Conservation (phyloP, 2,797 vertebrate species). For the Amblyopsis hoosieri region DNA sequence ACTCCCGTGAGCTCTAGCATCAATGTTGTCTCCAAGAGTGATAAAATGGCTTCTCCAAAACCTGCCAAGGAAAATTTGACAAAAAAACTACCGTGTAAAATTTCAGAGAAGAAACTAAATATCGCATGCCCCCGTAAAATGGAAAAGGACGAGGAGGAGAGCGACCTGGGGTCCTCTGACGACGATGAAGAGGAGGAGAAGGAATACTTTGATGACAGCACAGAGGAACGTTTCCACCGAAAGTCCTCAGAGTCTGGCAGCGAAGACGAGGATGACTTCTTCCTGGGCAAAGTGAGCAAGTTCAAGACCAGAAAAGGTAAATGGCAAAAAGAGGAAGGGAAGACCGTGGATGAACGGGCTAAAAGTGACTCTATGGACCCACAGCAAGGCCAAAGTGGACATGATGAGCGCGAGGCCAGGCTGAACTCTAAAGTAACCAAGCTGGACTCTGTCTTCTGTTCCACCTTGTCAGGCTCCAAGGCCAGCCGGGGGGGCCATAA, state of each 20-base stretch:
- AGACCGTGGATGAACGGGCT: slow-evolving; percentile 24
- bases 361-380: slow-evolving; percentile 18
- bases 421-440: slow-evolving; percentile 56
- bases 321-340: slow-evolving; percentile 30
- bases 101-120: slow-evolving; percentile 2
- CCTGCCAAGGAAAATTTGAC: slow-evolving; percentile 13
- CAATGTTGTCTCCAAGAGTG: background rate
- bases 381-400: slow-evolving; percentile 31
- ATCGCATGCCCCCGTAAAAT: slow-evolving; percentile 20
- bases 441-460: slow-evolving; percentile 85
- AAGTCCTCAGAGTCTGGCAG: slow-evolving; percentile 88
- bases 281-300: slow-evolving; percentile 89
- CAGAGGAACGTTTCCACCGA: slow-evolving; percentile 93
- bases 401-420: slow-evolving; percentile 56
- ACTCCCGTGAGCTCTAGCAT: background rate
- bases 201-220: slow-evolving; percentile 96
- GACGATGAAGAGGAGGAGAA: slow-evolving; percentile 76
- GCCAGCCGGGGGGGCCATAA: slow-evolving; percentile 26
- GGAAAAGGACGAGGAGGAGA: slow-evolving; percentile 40
- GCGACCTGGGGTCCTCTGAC: slow-evolving; percentile 72
- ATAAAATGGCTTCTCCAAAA: slow-evolving; percentile 11
- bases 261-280: slow-evolving; percentile 87
- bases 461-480: slow-evolving; percentile 72
- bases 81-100: slow-evolving; percentile 17
- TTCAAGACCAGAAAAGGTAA: slow-evolving; percentile 82